Conservation (phyloP, 1,140 invertebrate species). For the Octopus sinensis region DNA sequence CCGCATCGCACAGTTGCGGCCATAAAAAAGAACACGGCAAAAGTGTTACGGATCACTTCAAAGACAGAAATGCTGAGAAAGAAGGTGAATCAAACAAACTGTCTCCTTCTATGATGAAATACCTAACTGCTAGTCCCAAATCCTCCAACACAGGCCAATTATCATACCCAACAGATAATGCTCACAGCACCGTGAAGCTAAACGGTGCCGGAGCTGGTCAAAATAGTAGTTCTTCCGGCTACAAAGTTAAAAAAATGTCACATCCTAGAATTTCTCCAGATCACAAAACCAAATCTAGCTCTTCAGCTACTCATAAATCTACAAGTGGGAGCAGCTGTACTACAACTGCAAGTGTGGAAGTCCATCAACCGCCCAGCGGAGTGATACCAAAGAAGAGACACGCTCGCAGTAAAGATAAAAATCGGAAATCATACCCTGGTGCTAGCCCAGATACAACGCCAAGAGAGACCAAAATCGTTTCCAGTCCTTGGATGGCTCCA, state of each 20-base stretch:
- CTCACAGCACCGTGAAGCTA: background rate
- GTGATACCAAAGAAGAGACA: background rate
- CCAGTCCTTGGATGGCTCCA: background rate
- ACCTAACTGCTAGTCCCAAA: background rate
- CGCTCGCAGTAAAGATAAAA: conserved; percentile 9
- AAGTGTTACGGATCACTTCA: background rate
- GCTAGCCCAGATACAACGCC: background rate
- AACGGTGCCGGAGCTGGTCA: background rate
- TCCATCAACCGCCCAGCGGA: no score
- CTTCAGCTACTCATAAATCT: background rate
- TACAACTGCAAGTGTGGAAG: no score
- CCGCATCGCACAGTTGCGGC: background rate
- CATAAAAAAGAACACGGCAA: background rate
- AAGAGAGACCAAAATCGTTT: conserved; percentile 4
- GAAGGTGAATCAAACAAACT: background rate
- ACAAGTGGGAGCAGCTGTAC: background rate
- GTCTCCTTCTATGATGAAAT: background rate
- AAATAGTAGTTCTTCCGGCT: background rate
- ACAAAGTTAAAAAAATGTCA: background rate
- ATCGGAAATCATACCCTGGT: conserved; percentile 9
- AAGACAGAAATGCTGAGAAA: background rate
- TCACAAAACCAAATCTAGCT: background rate
- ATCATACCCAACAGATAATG: background rate
- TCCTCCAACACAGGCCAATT: background rate
- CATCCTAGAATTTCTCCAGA: background rate